Base-by-base conservation (phyloP, 2,888 invertebrate genomes). In the Melanophora roralis region DNA sequence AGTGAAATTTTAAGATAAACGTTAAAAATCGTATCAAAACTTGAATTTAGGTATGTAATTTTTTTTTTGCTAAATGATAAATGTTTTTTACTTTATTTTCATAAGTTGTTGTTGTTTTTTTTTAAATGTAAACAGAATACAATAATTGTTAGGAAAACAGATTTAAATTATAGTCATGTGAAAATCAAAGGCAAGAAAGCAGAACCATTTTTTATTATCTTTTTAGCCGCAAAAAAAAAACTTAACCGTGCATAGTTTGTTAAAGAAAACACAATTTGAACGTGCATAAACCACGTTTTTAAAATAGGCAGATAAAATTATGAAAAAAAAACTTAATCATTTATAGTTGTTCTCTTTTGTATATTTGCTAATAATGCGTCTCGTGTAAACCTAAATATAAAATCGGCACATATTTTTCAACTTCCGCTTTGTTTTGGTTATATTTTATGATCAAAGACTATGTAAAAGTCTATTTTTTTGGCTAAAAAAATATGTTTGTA, bases 171-270 rank as follows among this genome's bases (percentile, higher is more conserved):
- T 80, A 59, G 34, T 67, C 34, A 62, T 68, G 64, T 68, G 55
- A 68, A 80, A 72, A 80, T 76, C 62, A 68, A 64, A 76, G 64
- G 67, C 75, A 80, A 76, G 75, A 80, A 80, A 80, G 80, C 80
- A 80, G 80, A 80, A 80, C 80, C 67, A 72, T 75, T 77, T 77
- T 69, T 49, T 40, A 6, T 14, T n/a, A 45, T 45, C 19, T 19
- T 59, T 16, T 55, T 1, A 16, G 14, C 16, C 40, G 49, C 59
- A 12, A 36, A 69, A 27, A 45, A 27, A 27, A 3, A 27, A 27
- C 27, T 27, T 27, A 27, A 27, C 6, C 4, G 27, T 27, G 40
- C 1, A 40, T n/a, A 27, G 6, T 27, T 27, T 5, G 27, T 3
- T 27, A 27, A 27, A 27, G 27, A 27, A 3, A 27, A 27, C 6